Percentiles rank a stretch among this genome's conserved stretches.
Evolutionary conservation across 2,888 invertebrate species (phyloP).

Genomic region (Hemicrepidius hirtus): DNA sequence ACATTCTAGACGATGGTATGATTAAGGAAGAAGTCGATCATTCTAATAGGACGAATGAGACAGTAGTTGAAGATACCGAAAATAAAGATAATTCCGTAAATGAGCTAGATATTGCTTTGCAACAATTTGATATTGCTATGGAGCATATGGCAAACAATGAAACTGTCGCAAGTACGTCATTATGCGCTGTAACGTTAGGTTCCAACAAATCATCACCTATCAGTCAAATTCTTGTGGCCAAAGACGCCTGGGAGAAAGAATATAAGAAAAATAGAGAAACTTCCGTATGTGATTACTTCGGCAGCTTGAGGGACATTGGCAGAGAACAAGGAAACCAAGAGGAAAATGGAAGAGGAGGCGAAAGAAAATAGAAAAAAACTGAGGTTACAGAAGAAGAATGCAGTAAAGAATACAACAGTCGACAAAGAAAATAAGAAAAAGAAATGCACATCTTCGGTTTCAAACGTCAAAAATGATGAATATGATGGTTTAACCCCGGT

Average conservation of each 20-base stretch:
- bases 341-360: neutral
- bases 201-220: neutral
- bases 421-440: neutral
- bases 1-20: neutral
- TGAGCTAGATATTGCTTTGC: neutral
- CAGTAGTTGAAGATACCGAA: neutral
- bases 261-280: constrained; percentile 1
- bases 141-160: neutral
- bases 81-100: too few relatives aligned
- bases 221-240: neutral
- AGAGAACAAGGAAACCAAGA: neutral
- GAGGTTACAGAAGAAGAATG: neutral
- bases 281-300: neutral
- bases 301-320: neutral
- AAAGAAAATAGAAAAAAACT: neutral
- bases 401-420: neutral
- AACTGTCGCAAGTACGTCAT: neutral
- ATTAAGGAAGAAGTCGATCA: neutral
- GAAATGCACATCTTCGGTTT: neutral
- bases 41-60: neutral
- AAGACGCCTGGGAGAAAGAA: neutral
- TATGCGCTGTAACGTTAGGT: neutral
- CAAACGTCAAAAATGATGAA: neutral
- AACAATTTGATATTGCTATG: neutral
- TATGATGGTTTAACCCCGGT: neutral